Evolutionary conservation across 2,888 invertebrate genomes (phyloP).

Genomic region (Lochmaea capreae): DNA sequence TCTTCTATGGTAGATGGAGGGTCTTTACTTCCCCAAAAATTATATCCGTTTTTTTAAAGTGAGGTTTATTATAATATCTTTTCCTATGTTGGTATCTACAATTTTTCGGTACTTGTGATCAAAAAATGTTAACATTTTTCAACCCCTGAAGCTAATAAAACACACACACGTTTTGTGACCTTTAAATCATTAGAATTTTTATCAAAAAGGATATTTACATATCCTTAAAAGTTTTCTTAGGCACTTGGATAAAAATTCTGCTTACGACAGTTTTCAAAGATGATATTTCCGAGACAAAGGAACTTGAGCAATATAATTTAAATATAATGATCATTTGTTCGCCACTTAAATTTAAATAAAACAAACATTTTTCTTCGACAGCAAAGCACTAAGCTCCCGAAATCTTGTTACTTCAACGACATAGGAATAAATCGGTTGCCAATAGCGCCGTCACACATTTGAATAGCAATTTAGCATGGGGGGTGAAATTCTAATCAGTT

Average conservation of each 20-base stretch:
- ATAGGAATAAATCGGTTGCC: constrained; percentile 66
- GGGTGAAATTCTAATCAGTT: constrained; percentile 66
- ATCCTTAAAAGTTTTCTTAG: constrained; percentile 38
- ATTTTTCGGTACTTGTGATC: too few species aligned
- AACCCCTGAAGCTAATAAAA: constrained; percentile 18
- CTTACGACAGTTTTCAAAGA: constrained; percentile 44
- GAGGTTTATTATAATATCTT: too few species aligned
- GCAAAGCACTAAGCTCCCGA: constrained; percentile 59
- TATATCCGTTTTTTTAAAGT: too few species aligned
- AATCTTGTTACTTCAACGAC: constrained; percentile 65
- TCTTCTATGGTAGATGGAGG: too few species aligned
- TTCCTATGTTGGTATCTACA: too few species aligned
- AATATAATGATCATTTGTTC: constrained; percentile 61
- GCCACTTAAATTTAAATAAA: constrained; percentile 65
- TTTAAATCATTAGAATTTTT: constrained; percentile 40
- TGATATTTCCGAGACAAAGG: constrained; percentile 46
- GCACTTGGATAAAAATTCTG: constrained; percentile 46
- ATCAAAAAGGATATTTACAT: constrained; percentile 41
- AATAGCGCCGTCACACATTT: constrained; percentile 66
- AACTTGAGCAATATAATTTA: constrained; percentile 56
- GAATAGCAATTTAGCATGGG: constrained; percentile 66
- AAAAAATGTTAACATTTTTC: neutral
- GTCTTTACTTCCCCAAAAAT: too few species aligned
- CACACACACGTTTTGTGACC: constrained; percentile 27
- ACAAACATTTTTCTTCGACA: constrained; percentile 64